These are phyloP conservation scores for Clavelina lepadiformis DNA, from an alignment of 23 tunicate genomes.

Conservation along the genomic window DNA sequence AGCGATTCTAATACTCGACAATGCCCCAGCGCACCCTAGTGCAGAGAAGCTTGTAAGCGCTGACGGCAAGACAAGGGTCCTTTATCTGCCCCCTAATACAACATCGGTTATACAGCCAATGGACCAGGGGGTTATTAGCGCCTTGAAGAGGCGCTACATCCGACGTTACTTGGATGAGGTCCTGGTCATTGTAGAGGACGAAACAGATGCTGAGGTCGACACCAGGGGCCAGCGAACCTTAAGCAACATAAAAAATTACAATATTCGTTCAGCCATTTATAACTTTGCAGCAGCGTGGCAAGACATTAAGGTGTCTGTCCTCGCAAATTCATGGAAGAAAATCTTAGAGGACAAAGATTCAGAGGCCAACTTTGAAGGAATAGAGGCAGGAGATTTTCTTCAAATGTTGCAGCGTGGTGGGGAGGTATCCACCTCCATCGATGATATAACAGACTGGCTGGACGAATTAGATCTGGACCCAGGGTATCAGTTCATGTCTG, in stretches of 20 bases:
- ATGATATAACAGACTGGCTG: constrained; percentile 23
- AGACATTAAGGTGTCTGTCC: constrained; percentile 7
- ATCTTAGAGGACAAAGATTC: constrained; percentile 8
- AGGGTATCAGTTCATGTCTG: constrained; percentile 14
- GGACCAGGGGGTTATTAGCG: too few species aligned
- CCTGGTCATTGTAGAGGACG: too few species aligned
- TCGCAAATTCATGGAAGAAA: constrained; percentile 20
- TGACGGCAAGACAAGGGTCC: too few species aligned
- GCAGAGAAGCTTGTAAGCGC: too few species aligned
- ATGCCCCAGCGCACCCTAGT: too few species aligned
- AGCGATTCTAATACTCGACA: too few species aligned
- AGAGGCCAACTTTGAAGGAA: constrained; percentile 15
- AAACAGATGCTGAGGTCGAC: too few species aligned
- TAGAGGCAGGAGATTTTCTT: constrained; percentile 17
- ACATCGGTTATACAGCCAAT: too few species aligned
- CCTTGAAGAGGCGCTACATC: constrained; percentile 14
- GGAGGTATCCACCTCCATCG: constrained; percentile 33
- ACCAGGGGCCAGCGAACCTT: background rate
- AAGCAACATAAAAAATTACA: constrained; percentile 2
- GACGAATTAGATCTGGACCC: constrained; percentile 27
- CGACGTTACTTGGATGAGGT: constrained; percentile 6
- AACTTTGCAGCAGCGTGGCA: constrained; percentile 12
- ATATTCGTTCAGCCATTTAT: constrained; percentile 3
- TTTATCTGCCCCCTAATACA: too few species aligned
- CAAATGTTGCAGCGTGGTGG: constrained; percentile 33